Evolutionary conservation across 2,113 vertebrate species (phyloP).

Genomic region (Cervus canadensis): DNA sequence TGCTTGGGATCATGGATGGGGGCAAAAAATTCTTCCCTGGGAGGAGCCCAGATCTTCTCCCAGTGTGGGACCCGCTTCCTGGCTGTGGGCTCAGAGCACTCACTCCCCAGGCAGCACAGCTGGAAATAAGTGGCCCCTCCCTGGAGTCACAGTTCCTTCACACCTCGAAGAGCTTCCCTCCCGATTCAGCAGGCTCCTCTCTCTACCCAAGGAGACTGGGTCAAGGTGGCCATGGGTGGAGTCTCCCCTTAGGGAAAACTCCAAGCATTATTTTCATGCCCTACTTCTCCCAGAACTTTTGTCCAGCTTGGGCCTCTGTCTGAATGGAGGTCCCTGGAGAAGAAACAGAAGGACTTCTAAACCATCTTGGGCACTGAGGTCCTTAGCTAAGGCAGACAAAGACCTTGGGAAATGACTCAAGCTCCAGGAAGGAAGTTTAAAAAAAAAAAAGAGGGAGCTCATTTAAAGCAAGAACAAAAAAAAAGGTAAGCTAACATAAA

Average conservation of each 20-base stretch:
- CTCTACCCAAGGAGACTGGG: not conserved
- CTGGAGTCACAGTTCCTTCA: not conserved
- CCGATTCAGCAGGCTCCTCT: not conserved
- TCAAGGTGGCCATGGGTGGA: not conserved
- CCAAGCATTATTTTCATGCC: not conserved
- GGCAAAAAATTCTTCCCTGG: not conserved
- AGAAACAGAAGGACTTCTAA: not conserved
- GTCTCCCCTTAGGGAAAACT: not conserved
- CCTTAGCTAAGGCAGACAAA: slow-evolving; percentile 49
- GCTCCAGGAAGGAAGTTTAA: slow-evolving; percentile 62
- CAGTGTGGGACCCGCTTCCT: not conserved
- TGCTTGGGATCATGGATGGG: not conserved
- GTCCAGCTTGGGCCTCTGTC: not conserved
- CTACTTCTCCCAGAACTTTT: not conserved
- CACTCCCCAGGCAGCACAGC: not conserved
- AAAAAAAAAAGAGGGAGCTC: not conserved
- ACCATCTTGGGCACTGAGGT: not conserved
- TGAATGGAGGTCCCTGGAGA: not conserved
- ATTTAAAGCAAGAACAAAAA: slow-evolving; percentile 63
- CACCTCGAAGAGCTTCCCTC: too few species aligned
- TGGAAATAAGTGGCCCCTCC: not conserved
- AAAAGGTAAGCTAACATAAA: slow-evolving; percentile 39
- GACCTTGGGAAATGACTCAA: slow-evolving; percentile 67
- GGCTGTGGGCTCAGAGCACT: not conserved
- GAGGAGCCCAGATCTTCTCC: not conserved